Conservation (phyloP, 1,140 invertebrate genomes). For the Lanistes nyassanus region DNA sequence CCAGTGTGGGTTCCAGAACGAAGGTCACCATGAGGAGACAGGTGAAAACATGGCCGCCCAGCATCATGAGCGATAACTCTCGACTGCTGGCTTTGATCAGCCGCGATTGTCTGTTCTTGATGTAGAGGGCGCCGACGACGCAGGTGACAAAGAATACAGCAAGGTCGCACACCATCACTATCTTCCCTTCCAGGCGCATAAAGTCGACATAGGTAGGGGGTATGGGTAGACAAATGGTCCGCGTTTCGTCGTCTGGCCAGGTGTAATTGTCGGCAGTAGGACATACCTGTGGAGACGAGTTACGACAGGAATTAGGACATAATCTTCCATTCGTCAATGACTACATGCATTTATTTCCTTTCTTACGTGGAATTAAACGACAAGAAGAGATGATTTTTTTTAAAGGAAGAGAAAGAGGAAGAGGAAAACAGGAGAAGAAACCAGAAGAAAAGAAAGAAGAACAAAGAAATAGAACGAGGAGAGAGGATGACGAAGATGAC, state of each 20-base stretch:
- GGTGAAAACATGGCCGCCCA: slow-evolving; percentile 43
- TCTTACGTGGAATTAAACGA: too few species aligned
- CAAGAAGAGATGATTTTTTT: too few species aligned
- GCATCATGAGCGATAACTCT: slow-evolving; percentile 50
- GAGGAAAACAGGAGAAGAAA: too few species aligned
- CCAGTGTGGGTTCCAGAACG: slow-evolving; percentile 73
- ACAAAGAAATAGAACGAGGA: too few species aligned
- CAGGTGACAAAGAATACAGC: slow-evolving; percentile 65
- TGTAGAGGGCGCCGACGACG: slow-evolving; percentile 39
- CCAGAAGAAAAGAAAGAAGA: too few species aligned
- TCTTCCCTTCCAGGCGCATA: slow-evolving; percentile 62
- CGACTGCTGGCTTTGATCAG: slow-evolving; percentile 56
- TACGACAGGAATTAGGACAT: too few species aligned
- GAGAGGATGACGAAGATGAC: too few species aligned
- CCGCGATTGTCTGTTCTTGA: slow-evolving; percentile 33
- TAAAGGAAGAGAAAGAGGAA: too few species aligned
- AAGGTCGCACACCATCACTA: slow-evolving; percentile 67
- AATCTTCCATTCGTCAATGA: too few species aligned
- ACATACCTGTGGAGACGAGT: slow-evolving; percentile 19
- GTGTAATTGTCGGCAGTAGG: slow-evolving; percentile 24
- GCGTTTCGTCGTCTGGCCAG: slow-evolving; percentile 63
- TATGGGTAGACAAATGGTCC: slow-evolving; percentile 69
- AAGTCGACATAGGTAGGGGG: slow-evolving; percentile 21
- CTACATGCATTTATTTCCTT: too few species aligned
- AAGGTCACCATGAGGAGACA: slow-evolving; percentile 39